phyloP scores from a whole-genome alignment of 2,113 vertebrate species.

The Cyphomyrus discorhynchus region DNA sequence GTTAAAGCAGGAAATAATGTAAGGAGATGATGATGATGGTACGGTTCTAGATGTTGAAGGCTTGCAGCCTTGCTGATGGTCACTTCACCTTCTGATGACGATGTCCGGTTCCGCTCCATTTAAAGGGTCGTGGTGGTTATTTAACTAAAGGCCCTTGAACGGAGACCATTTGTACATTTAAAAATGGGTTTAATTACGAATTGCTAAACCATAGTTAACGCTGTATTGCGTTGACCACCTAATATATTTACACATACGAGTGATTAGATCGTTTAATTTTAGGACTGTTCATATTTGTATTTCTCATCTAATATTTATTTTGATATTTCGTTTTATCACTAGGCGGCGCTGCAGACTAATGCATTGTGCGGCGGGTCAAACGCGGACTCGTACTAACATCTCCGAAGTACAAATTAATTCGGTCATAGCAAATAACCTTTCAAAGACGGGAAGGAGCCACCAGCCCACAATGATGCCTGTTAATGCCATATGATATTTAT shows the following conservation, averaged over 20 bases:
- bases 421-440: not conserved
- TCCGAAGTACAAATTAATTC: not conserved
- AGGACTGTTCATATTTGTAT: not conserved
- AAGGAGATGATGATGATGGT: not conserved
- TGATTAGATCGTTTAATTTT: not conserved
- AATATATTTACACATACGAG: not conserved
- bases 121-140: not conserved
- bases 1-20: not conserved
- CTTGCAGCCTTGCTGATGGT: not conserved
- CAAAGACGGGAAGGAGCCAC: not conserved
- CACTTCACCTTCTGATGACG: not conserved
- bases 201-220: not conserved
- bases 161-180: not conserved
- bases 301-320: not conserved
- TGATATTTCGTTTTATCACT: not conserved
- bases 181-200: not conserved
- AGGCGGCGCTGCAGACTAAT: not conserved
- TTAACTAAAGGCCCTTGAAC: not conserved
- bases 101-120: not conserved
- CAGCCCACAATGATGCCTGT: not conserved
- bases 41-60: not conserved
- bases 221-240: not conserved
- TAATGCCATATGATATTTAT: not conserved
- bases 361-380: not conserved
- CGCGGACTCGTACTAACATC: not conserved